Percentiles rank a stretch among this genome's conserved stretches.
These are phyloP conservation scores for Hyles lineata DNA, from an alignment of 2,888 invertebrate species.

Conservation along the genomic window DNA sequence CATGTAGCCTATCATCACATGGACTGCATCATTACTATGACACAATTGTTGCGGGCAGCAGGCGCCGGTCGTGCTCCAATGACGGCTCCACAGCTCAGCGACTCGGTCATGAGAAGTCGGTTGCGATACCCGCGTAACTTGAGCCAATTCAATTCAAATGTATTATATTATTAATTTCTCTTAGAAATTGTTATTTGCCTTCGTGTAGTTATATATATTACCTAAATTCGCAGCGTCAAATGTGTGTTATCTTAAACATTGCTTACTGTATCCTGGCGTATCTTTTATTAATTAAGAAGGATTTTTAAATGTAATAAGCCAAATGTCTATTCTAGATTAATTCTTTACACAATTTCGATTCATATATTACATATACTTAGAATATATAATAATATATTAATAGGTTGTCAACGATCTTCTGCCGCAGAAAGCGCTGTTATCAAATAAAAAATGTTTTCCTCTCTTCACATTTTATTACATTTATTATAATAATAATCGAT, in stretches of 20 bases:
- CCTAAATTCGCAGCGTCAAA: not conserved
- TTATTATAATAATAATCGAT: too few relatives aligned
- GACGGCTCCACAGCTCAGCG: not conserved
- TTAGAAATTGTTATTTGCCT: too few relatives aligned
- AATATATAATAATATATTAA: too few relatives aligned
- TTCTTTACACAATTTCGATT: not conserved
- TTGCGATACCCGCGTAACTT: conserved; percentile 5
- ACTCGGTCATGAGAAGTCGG: conserved; percentile 1
- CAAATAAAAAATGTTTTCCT: too few relatives aligned
- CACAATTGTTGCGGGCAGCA: conserved; percentile 9
- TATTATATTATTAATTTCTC: not conserved
- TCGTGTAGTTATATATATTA: not conserved
- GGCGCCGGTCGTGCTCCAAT: conserved; percentile 12
- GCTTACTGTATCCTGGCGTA: not conserved
- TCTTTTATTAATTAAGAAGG: not conserved
- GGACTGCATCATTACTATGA: not conserved
- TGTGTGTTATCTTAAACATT: not conserved
- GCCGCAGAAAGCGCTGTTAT: too few relatives aligned
- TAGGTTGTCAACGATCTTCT: too few relatives aligned
- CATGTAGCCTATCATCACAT: conserved; percentile 2
- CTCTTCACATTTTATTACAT: too few relatives aligned
- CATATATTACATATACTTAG: too few relatives aligned
- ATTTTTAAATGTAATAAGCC: not conserved
- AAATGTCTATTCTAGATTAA: not conserved
- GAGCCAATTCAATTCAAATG: not conserved